phyloP scores from a whole-genome alignment of 37 sponge, comb jelly and placozoan genomes.

The Bolinopsis microptera region DNA sequence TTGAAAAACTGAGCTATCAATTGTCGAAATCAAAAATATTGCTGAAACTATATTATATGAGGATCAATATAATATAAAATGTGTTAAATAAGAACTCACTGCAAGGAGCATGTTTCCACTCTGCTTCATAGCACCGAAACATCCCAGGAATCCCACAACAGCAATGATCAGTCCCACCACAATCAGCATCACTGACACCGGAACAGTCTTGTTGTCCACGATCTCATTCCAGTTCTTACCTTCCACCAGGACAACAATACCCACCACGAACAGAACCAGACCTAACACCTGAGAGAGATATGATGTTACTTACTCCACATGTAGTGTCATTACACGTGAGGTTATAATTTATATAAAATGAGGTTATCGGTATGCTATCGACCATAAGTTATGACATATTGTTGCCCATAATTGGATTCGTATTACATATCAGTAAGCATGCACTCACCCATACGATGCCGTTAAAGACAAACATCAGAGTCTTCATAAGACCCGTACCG shows the following conservation, averaged over 20 bases:
- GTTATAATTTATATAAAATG: no score
- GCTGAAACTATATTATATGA: no score
- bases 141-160: slow-evolving; percentile 37
- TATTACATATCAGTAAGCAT: no score
- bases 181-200: slow-evolving; percentile 32
- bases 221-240: slow-evolving; percentile 55
- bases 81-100: no score
- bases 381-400: no score
- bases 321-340: no score
- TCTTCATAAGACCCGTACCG: slow-evolving; percentile 60
- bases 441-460: slow-evolving; percentile 61
- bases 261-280: slow-evolving; percentile 40
- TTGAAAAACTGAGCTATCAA: no score
- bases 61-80: no score
- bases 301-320: no score
- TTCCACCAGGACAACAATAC: slow-evolving; percentile 54
- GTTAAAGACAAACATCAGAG: slow-evolving; percentile 64
- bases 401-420: no score
- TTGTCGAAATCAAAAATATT: no score
- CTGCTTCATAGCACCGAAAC: slow-evolving; percentile 63
- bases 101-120: slow-evolving; percentile 16
- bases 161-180: slow-evolving; percentile 40
- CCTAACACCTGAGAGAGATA: slow-evolving; percentile 22
- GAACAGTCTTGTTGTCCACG: slow-evolving; percentile 55
- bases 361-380: no score